phyloP scores from a whole-genome alignment of 2,113 vertebrate species.

The Zootoca vivipara region DNA sequence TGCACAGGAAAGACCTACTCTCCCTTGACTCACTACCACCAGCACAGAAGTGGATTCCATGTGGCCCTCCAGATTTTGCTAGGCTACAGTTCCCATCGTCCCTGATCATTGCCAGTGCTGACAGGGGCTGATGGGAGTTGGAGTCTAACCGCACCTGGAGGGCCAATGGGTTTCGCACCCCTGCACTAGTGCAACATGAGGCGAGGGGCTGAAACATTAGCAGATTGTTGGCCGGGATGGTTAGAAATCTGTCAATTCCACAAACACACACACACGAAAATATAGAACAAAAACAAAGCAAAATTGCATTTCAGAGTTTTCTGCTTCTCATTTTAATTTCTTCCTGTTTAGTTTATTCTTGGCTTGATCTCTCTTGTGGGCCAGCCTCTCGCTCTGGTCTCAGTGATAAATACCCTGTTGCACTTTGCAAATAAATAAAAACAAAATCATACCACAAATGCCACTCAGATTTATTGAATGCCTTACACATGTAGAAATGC shows the following conservation, averaged over 20 bases:
- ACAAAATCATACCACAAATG: constrained; percentile 74
- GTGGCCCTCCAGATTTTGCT: no score
- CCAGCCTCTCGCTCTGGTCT: constrained; percentile 65
- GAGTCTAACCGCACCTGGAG: no score
- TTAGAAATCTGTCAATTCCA: background rate
- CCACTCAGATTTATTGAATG: constrained; percentile 68
- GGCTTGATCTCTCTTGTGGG: constrained; percentile 65
- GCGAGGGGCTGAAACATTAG: background rate
- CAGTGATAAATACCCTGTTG: constrained; percentile 66
- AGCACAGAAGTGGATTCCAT: no score
- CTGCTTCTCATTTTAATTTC: background rate
- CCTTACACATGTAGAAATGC: constrained; percentile 66
- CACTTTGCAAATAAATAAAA: constrained; percentile 76
- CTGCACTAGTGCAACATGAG: background rate
- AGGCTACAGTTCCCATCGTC: no score
- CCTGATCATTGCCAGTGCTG: no score
- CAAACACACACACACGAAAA: background rate
- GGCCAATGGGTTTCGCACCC: background rate
- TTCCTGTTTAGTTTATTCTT: constrained; percentile 66
- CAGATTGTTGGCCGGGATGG: background rate
- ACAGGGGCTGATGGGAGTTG: no score
- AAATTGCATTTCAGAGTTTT: background rate
- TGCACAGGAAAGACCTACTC: background rate
- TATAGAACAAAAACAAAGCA: background rate
- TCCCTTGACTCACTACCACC: no score